phyloP scores from a whole-genome alignment of 2,797 vertebrate species.

The Dendrocincla tyrannina region DNA sequence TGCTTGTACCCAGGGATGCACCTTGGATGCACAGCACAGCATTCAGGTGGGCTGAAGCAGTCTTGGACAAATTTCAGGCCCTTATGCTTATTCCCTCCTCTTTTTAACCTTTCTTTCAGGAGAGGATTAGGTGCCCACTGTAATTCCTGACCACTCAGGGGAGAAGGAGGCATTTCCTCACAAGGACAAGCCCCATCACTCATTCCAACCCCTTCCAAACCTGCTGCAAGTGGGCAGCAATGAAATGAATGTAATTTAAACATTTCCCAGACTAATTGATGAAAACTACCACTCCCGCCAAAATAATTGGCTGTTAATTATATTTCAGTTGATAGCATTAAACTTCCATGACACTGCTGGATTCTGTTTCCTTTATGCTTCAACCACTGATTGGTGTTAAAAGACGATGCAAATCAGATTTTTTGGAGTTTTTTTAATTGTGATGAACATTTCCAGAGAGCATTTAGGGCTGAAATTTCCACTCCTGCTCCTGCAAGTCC shows the following conservation, averaged over 20 bases:
- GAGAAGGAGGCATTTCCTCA: neutral
- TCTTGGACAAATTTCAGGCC: neutral
- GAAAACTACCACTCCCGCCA: neutral
- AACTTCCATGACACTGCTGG: neutral
- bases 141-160: neutral
- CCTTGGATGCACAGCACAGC: fast-evolving
- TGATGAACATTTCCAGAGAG: neutral
- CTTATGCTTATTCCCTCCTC: neutral
- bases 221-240: neutral
- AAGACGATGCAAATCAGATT: neutral
- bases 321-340: neutral
- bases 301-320: constrained; percentile 44
- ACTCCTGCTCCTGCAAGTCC: neutral
- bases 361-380: neutral
- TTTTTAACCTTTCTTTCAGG: neutral
- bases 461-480: neutral
- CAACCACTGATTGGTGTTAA: neutral
- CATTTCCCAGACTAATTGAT: neutral
- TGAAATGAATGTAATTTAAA: neutral
- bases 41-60: neutral
- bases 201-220: neutral
- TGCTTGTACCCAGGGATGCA: fast-evolving
- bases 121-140: neutral
- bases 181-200: fast-evolving
- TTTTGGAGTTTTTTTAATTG: neutral